Evolutionary conservation across 2,888 invertebrate species (phyloP), one percentile per base, ranked within the genome.

Genomic region (Phorcus lineatus): DNA sequence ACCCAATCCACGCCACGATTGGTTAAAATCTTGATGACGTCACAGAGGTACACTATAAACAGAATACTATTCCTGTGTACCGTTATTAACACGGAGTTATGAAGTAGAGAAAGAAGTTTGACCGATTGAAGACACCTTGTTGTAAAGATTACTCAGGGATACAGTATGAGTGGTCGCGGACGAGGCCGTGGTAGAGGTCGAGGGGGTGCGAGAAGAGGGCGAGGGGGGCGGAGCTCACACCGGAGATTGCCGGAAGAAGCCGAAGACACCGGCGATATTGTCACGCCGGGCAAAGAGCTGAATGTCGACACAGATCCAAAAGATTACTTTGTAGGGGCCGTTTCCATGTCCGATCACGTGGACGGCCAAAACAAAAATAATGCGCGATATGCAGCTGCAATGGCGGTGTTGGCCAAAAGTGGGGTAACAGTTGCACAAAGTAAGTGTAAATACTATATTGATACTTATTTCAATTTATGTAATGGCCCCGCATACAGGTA

Each of bases 381-480:
- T 67, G 79, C 80, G 9, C 84, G 90, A 67, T 92, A 92, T 81
- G 87, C 87, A 22, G 91, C 92, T 9, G 90, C 87, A 0, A 85
- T 92, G 86, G 87, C 88, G 0, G 88, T 89, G 7, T 80, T 91
- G 62, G 80, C 87, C 77, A 86, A 88, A 47, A 90, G 84, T 80
- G 90, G 90, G 1, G 88, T 91, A 28, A 90, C 90, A 19, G 83
- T 91, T 52, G 85, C 90, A 19, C 89, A 90, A 78, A 92, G 92
- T 92, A 87, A 86, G 91, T 88, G 77, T 36, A 36, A 36, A 36
- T 36, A 36, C n/a, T n/a, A n/a, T n/a, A n/a, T n/a, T n/a, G n/a
- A n/a, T n/a, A n/a, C n/a, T n/a, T n/a, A n/a, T n/a, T n/a, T n/a
- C n/a, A n/a, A n/a, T n/a, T 36, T 36, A 36, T 36, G 7, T 36